Evolutionary conservation across 2,113 vertebrate species (phyloP).

Genomic region (Jaculus jaculus): DNA sequence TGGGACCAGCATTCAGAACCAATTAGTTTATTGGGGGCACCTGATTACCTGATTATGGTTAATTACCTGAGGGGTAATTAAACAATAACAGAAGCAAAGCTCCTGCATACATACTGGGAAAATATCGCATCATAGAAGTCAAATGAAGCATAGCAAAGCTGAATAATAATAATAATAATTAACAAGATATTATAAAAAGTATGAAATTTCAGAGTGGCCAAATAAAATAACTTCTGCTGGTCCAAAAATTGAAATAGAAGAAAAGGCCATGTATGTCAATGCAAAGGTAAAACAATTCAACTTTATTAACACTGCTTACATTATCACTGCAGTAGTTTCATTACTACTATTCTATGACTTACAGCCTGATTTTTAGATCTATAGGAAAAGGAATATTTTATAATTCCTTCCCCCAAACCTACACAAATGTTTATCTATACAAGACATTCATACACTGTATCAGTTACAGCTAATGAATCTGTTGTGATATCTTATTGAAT

Average conservation of each 20-base stretch:
- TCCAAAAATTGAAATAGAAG: neutral
- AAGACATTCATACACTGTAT: neutral
- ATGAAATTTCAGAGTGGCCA: neutral
- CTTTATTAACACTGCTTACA: neutral
- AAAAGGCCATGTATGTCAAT: neutral
- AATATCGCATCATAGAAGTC: too few relatives aligned
- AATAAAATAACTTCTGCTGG: neutral
- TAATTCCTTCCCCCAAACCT: neutral
- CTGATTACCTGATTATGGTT: too few relatives aligned
- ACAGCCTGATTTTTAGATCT: neutral
- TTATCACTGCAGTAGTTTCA: neutral
- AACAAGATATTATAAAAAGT: neutral
- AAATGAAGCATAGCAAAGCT: too few relatives aligned
- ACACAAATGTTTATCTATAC: neutral
- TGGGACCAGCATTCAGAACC: too few relatives aligned
- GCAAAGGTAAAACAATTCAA: neutral
- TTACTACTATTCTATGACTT: neutral
- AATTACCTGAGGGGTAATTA: too few relatives aligned
- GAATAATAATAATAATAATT: too few relatives aligned
- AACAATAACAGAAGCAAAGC: too few relatives aligned
- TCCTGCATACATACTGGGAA: too few relatives aligned
- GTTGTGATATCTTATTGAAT: neutral
- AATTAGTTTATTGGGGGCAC: too few relatives aligned
- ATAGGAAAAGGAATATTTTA: neutral
- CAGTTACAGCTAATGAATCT: neutral